A percentile compares a stretch with the other conserved stretches of the same genome.
Conservation (phyloP, 2,113 vertebrate species). For the Nibea albiflora region DNA sequence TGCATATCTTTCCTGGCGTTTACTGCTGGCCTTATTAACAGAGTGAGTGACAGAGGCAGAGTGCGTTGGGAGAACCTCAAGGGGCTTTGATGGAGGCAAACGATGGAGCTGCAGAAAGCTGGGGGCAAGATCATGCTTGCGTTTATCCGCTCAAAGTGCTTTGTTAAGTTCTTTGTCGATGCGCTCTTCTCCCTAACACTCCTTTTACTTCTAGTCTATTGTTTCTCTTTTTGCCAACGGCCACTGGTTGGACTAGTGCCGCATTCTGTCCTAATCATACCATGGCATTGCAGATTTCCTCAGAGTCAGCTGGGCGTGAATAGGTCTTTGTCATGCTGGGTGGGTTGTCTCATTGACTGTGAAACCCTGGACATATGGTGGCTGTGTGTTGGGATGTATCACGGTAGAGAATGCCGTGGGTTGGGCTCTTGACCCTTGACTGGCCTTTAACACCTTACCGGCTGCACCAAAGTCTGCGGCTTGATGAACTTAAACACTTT, state of each 20-base stretch:
- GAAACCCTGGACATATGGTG: slow-evolving; percentile 83
- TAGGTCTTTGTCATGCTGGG: slow-evolving; percentile 81
- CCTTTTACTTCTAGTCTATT: slow-evolving; percentile 47
- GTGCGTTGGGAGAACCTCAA: slow-evolving; percentile 69
- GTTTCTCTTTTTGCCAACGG: slow-evolving; percentile 45
- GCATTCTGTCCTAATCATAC: slow-evolving; percentile 72
- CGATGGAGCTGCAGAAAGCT: slow-evolving; percentile 60
- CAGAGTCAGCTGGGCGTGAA: slow-evolving; percentile 76
- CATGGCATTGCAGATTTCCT: slow-evolving; percentile 80
- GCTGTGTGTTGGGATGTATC: slow-evolving; percentile 77
- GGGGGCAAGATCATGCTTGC: slow-evolving; percentile 68
- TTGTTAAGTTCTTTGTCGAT: slow-evolving; percentile 68
- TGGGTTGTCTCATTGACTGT: slow-evolving; percentile 79
- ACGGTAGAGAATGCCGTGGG: slow-evolving; percentile 79
- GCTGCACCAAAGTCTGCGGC: slow-evolving; percentile 63
- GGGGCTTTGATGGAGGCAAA: slow-evolving; percentile 74
- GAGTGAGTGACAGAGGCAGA: slow-evolving; percentile 79
- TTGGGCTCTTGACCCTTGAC: slow-evolving; percentile 75
- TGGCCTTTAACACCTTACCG: slow-evolving; percentile 78
- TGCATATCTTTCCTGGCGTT: slow-evolving; percentile 78
- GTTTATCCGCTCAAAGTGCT: slow-evolving; percentile 63
- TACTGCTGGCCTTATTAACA: slow-evolving; percentile 84
- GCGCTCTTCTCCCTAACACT: slow-evolving; percentile 21
- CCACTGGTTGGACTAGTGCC: slow-evolving; percentile 73
- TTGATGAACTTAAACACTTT: slow-evolving; percentile 85